Evolutionary conservation across 30 jellyfish, hydroid and myxozoan genomes (phyloP).

Genomic region (Nemopilema nomurai): DNA sequence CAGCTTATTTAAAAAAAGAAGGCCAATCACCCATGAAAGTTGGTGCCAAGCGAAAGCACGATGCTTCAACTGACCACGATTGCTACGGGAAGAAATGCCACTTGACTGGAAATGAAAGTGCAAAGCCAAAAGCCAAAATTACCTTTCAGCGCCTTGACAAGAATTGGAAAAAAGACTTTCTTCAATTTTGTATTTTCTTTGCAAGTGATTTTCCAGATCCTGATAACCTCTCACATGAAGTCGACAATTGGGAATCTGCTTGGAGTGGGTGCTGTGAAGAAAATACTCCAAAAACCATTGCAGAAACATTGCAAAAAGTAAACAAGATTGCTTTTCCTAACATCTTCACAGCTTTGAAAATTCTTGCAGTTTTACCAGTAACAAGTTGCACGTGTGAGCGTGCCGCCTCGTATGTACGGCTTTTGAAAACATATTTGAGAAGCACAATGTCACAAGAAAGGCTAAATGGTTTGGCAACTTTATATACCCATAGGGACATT

Average conservation of each 20-base stretch:
- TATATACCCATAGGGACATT: conserved; percentile 17
- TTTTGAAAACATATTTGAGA: conserved; percentile 18
- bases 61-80: not conserved
- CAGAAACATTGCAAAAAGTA: conserved; percentile 10
- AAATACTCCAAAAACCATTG: conserved; percentile 2
- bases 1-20: not conserved
- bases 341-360: conserved; percentile 18
- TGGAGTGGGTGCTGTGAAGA: conserved; percentile 16
- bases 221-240: conserved; percentile 12
- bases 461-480: conserved; percentile 24
- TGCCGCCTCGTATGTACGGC: conserved; percentile 27
- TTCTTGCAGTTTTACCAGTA: conserved; percentile 33
- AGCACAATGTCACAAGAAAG: conserved; percentile 36
- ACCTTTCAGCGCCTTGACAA: conserved; percentile 10
- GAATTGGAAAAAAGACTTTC: conserved; percentile 12
- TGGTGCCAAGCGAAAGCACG: not conserved
- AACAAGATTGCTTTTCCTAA: conserved; percentile 6
- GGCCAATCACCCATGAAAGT: not conserved
- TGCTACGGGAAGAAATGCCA: not conserved
- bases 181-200: conserved; percentile 6
- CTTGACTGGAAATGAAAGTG: not conserved
- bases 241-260: conserved; percentile 29
- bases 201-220: conserved; percentile 17
- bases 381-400: conserved; percentile 37
- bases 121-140: conserved; percentile 1